A percentile compares a stretch with the other conserved stretches of the same genome.
These are phyloP conservation scores for Ochlodes sylvanus DNA, from an alignment of 2,888 invertebrate species.

Conservation along the genomic window DNA sequence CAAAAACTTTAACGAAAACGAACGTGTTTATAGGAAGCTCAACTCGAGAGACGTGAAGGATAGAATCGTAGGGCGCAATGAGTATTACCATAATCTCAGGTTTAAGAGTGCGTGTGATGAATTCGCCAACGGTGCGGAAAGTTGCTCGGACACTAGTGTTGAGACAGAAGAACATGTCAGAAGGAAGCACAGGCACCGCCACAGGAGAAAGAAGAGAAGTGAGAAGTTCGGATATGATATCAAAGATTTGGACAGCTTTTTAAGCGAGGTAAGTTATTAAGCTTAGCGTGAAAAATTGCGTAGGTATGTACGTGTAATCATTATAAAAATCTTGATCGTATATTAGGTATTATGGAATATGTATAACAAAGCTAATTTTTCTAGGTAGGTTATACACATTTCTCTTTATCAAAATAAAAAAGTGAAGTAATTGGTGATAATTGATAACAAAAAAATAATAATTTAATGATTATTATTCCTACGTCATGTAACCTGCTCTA, in stretches of 20 bases:
- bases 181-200: constrained; percentile 78
- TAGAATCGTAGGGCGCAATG: constrained; percentile 74
- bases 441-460: too few species aligned
- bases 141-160: constrained; percentile 64
- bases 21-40: constrained; percentile 59
- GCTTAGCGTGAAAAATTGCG: not conserved
- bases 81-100: constrained; percentile 78
- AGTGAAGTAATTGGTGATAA: too few species aligned
- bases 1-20: constrained; percentile 55
- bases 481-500: too few species aligned
- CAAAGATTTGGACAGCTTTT: constrained; percentile 90
- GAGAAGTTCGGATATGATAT: constrained; percentile 91
- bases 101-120: constrained; percentile 76
- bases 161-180: constrained; percentile 74
- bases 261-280: constrained; percentile 86
- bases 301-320: too few species aligned
- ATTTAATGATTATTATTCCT: too few species aligned
- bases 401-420: too few species aligned
- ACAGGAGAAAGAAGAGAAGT: constrained; percentile 69
- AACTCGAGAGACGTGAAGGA: constrained; percentile 57
- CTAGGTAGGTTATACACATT: too few species aligned
- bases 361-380: too few species aligned
- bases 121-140: constrained; percentile 64
- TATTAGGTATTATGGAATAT: too few species aligned
- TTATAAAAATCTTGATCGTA: too few species aligned